A percentile compares a stretch with the other conserved stretches of the same genome.
These are phyloP conservation scores for Melanophora roralis DNA, from an alignment of 2,888 invertebrate genomes.

Conservation along the genomic window DNA sequence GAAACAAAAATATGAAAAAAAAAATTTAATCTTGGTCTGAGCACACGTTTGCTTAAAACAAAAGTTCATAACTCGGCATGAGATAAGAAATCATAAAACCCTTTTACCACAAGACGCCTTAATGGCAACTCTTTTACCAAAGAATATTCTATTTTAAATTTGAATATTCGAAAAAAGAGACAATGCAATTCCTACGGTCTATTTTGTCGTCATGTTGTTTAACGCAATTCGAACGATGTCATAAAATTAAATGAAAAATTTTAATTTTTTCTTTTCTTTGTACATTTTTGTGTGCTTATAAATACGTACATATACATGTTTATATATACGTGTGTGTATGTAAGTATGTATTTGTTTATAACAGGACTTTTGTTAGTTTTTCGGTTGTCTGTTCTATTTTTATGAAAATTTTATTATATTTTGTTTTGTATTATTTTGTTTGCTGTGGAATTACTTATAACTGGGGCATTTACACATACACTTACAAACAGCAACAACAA, in stretches of 20 bases:
- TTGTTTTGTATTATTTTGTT: conserved; percentile 69
- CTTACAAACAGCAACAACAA: neutral
- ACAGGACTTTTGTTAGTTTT: conserved; percentile 38
- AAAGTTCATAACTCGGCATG: conserved; percentile 46
- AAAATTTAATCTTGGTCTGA: conserved; percentile 33
- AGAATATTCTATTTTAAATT: conserved; percentile 1
- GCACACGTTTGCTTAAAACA: conserved; percentile 17
- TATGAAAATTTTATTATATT: conserved; percentile 68
- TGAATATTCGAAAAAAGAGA: conserved; percentile 10
- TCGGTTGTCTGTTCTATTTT: conserved; percentile 31
- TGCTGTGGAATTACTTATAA: conserved; percentile 23
- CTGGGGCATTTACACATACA: too few relatives aligned
- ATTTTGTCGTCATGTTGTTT: conserved; percentile 4
- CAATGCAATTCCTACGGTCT: conserved; percentile 1
- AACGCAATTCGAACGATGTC: neutral
- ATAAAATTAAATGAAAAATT: conserved; percentile 52
- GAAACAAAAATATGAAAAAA: too few relatives aligned
- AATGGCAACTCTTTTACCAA: neutral
- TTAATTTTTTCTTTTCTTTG: conserved; percentile 10
- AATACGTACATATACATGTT: neutral
- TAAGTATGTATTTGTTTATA: conserved; percentile 34
- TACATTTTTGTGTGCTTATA: neutral
- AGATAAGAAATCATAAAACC: conserved; percentile 18
- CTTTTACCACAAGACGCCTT: neutral
- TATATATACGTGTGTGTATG: conserved; percentile 9